Conservation (phyloP, 1,140 invertebrate species). For the Lethrus apterus region DNA sequence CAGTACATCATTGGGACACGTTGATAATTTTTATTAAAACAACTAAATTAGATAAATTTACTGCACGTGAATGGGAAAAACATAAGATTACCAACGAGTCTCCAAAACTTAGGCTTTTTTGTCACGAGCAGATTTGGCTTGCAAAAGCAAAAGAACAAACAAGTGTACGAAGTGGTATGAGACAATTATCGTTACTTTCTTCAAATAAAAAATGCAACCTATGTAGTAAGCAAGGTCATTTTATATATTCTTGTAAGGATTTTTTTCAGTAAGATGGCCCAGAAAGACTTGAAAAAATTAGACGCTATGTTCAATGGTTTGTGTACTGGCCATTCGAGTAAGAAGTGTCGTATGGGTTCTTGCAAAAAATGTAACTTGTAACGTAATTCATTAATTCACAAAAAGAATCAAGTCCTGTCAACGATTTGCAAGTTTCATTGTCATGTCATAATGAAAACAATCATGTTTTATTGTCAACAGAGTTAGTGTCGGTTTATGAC, state of each 20-base stretch:
- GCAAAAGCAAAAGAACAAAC: background rate
- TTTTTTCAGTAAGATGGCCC: background rate
- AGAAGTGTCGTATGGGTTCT: conserved; percentile 6
- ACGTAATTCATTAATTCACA: conserved; percentile 19
- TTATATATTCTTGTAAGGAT: background rate
- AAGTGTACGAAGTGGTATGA: background rate
- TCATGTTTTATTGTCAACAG: too few species aligned
- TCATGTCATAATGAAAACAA: background rate
- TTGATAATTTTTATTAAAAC: conserved; percentile 19
- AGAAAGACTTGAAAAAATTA: background rate
- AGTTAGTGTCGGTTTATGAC: too few species aligned
- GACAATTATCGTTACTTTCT: background rate
- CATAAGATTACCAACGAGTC: conserved; percentile 2
- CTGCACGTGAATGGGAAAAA: conserved; percentile 18
- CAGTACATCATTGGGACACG: conserved; percentile 19
- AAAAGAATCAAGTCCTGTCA: conserved; percentile 6
- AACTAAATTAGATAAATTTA: conserved; percentile 10
- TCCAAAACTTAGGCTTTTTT: conserved; percentile 1
- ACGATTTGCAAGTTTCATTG: too few species aligned
- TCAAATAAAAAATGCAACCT: background rate
- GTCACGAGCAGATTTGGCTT: background rate
- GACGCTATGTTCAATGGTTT: conserved; percentile 11
- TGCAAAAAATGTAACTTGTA: conserved; percentile 16
- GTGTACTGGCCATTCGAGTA: conserved; percentile 8
- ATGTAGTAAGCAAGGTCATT: background rate